Conservation (phyloP, 2,888 invertebrate species). For the Tenthredo amoena region DNA sequence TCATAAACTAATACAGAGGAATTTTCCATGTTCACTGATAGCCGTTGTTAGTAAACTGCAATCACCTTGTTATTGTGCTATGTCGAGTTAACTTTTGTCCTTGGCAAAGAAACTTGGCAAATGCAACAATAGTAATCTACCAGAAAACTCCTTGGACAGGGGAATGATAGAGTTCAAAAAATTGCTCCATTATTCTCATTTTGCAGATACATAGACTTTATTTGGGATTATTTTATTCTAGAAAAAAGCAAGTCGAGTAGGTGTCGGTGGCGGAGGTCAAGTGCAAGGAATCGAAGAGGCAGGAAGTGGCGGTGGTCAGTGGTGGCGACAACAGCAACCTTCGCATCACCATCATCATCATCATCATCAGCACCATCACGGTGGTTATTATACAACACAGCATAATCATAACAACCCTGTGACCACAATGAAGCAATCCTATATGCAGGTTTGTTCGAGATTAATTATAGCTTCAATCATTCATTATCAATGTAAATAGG, state of each 20-base stretch:
- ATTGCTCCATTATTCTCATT: not conserved
- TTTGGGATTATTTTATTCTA: constrained; percentile 60
- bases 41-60: not conserved
- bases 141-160: not conserved
- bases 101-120: not conserved
- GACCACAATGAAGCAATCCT: constrained; percentile 78
- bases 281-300: constrained; percentile 72
- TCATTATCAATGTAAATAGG: not conserved
- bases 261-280: constrained; percentile 74
- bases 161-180: not conserved
- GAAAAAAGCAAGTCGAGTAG: constrained; percentile 77
- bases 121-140: not conserved
- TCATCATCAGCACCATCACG: constrained; percentile 73
- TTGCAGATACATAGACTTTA: not conserved
- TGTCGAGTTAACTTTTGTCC: not conserved
- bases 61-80: constrained; percentile 6
- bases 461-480: not conserved
- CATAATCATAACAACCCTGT: constrained; percentile 76
- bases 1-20: not conserved
- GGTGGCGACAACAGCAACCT: constrained; percentile 72
- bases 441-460: constrained; percentile 77
- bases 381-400: constrained; percentile 75
- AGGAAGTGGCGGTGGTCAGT: constrained; percentile 71
- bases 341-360: constrained; percentile 66
- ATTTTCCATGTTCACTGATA: constrained; percentile 7